Percentiles rank a stretch among this genome's conserved stretches.
Evolutionary conservation across 1,140 invertebrate species (phyloP).

Genomic region (Diprion similis): DNA sequence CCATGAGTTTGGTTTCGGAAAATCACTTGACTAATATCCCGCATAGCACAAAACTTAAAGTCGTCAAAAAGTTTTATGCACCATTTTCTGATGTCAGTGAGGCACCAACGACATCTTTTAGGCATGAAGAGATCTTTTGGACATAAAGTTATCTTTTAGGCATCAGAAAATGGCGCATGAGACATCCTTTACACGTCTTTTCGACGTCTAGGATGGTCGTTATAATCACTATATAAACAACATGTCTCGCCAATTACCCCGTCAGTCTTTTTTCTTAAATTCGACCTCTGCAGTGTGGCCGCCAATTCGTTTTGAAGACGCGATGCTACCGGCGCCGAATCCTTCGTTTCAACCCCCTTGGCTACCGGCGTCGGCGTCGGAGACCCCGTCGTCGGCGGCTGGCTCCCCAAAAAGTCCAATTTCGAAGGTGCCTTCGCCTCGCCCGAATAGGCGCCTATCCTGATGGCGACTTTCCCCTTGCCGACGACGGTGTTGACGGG

Average conservation of each 20-base stretch:
- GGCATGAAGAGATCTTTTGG: too few species aligned
- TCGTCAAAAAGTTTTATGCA: too few species aligned
- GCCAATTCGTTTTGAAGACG: slow-evolving; percentile 75
- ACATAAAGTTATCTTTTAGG: too few species aligned
- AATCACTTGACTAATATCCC: too few species aligned
- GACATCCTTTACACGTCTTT: too few species aligned
- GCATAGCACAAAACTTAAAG: too few species aligned
- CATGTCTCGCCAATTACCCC: slow-evolving; percentile 60
- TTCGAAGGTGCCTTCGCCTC: slow-evolving; percentile 70
- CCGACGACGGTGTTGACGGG: slow-evolving; percentile 20
- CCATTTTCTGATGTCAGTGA: too few species aligned
- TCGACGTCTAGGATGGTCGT: too few species aligned
- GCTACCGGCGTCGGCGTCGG: slow-evolving; percentile 37
- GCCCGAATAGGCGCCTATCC: slow-evolving; percentile 54
- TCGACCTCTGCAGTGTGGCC: slow-evolving; percentile 75
- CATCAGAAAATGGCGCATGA: too few species aligned
- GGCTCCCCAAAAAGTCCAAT: slow-evolving; percentile 69
- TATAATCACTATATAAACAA: too few species aligned
- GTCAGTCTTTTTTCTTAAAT: slow-evolving; percentile 74
- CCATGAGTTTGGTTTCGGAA: too few species aligned
- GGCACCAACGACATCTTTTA: too few species aligned
- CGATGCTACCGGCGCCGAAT: slow-evolving; percentile 62
- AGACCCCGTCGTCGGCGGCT: slow-evolving; percentile 43
- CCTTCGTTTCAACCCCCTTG: slow-evolving; percentile 26
- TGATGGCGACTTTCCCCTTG: slow-evolving; percentile 52